Evolutionary conservation across 2,113 vertebrate species (phyloP), one percentile per base, ranked within the genome.

Genomic region (Pterocles gutturalis): DNA sequence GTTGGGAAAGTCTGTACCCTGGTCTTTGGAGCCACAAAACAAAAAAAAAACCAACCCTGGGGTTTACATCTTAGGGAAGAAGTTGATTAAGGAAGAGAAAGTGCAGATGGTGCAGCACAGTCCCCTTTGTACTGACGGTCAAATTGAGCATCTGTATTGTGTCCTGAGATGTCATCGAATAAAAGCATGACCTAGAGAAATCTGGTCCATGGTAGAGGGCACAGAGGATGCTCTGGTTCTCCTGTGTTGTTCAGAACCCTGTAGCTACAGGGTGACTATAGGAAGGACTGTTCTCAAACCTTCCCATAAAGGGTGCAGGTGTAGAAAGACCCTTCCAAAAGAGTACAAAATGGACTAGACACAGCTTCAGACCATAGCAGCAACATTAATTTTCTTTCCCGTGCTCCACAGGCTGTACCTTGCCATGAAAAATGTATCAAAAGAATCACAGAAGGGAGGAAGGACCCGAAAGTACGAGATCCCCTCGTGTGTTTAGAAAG

Each of bases 401-500:
- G 67, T 11, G 11, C 54, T 73, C 83, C 75, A 41, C 83, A 26
- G 53, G 82, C 54, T 57, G 29, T 21, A 43, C 26, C 66, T 96
- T 45, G 60, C 65, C 54, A 84, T 90, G 64, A 89, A 95, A 95
- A 95, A 86, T 73, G 3, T 53, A 91, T 89, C 46, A 76, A 84
- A 93, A 73, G 51, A 36, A 48, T 34, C 31, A 16, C 65, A 36
- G 62, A 43, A 49, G 24, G 82, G 75, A 79, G 41, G 62, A 91
- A 79, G 49, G 36, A 60, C 43, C 16, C 0, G 0, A 79, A 88
- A 79, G 62, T 20, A 73, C 2, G 3, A 72, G 83, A 36, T 28
- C 14, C 71, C 87, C 65, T 95, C 95, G 92, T 93, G 43, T 79
- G 87, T 91, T 97, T 97, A 12, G 97, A 84, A 73, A 92, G 93